phyloP scores from a whole-genome alignment of 2,888 invertebrate species.

The Drosophila tanythrix region DNA sequence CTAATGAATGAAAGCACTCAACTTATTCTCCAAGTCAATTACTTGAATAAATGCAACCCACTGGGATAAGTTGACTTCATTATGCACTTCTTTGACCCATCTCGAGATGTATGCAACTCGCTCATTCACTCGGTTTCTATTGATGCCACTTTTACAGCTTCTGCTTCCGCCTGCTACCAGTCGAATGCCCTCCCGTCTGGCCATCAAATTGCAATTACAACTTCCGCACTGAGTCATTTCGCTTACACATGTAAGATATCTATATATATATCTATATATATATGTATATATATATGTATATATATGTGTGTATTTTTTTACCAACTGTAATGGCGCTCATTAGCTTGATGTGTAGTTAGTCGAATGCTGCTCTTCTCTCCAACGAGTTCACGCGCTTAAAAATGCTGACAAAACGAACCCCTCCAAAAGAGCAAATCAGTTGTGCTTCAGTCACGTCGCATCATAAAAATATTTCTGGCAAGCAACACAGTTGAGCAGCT shows the following conservation, averaged over 20 bases:
- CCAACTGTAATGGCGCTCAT: constrained; percentile 56
- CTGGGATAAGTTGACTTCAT: constrained; percentile 37
- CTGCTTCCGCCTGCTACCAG: constrained; percentile 14
- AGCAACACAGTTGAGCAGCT: constrained; percentile 6
- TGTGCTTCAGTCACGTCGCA: constrained; percentile 57
- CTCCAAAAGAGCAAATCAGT: constrained; percentile 7
- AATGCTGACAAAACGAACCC: constrained; percentile 26
- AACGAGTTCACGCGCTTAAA: constrained; percentile 15
- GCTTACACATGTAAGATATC: background rate
- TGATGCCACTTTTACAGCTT: constrained; percentile 20
- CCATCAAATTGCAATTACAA: constrained; percentile 63
- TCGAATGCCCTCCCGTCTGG: constrained; percentile 11
- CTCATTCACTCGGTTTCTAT: constrained; percentile 17
- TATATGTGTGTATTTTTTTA: background rate
- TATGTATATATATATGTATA: background rate
- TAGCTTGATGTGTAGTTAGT: constrained; percentile 46
- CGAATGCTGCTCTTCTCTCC: constrained; percentile 5
- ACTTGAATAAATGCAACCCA: constrained; percentile 15
- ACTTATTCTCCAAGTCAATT: constrained; percentile 40
- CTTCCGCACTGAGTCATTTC: constrained; percentile 68
- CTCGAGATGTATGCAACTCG: constrained; percentile 10
- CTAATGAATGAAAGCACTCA: constrained; percentile 35
- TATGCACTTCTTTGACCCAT: constrained; percentile 29
- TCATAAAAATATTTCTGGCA: constrained; percentile 63
- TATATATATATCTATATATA: background rate